Percentiles rank a stretch among this genome's conserved stretches.
These are phyloP conservation scores for Aramus guarauna DNA, from an alignment of 2,113 vertebrate species.

Conservation along the genomic window DNA sequence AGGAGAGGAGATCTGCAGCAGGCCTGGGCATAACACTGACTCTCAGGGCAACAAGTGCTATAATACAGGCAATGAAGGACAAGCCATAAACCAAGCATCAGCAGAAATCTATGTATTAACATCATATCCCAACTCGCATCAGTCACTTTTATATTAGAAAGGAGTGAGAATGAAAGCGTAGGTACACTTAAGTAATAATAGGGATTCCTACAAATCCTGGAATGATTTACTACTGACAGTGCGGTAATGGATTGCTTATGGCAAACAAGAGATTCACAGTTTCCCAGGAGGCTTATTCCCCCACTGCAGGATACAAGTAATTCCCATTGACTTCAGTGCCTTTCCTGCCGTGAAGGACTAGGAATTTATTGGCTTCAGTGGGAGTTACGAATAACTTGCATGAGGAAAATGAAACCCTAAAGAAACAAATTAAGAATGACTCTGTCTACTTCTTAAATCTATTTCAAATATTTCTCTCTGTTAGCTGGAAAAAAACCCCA, in stretches of 20 bases:
- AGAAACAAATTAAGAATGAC: not conserved
- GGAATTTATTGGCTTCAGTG: slow-evolving; percentile 46
- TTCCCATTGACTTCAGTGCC: slow-evolving; percentile 43
- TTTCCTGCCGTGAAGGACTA: not conserved
- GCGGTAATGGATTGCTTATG: slow-evolving; percentile 9
- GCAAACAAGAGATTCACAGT: slow-evolving; percentile 19
- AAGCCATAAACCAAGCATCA: not conserved
- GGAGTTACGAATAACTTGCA: not conserved
- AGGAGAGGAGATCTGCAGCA: slow-evolving; percentile 61
- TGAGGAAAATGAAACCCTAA: slow-evolving; percentile 1
- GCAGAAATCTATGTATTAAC: slow-evolving; percentile 36
- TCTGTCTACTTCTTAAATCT: not conserved
- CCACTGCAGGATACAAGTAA: slow-evolving; percentile 36
- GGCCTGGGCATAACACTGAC: slow-evolving; percentile 17
- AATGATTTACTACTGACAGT: not conserved
- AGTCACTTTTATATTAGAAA: not conserved
- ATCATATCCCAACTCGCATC: not conserved
- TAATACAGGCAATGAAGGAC: not conserved
- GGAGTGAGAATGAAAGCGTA: not conserved
- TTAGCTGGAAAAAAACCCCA: not conserved
- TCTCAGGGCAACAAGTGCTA: slow-evolving; percentile 4
- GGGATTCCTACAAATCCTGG: slow-evolving; percentile 7
- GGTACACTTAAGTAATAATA: not conserved
- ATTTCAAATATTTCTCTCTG: slow-evolving; percentile 4
- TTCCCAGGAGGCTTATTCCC: slow-evolving; percentile 45